Evolutionary conservation across 2,888 invertebrate species (phyloP), one percentile per base, ranked within the genome.

Genomic region (Acronicta psi): DNA sequence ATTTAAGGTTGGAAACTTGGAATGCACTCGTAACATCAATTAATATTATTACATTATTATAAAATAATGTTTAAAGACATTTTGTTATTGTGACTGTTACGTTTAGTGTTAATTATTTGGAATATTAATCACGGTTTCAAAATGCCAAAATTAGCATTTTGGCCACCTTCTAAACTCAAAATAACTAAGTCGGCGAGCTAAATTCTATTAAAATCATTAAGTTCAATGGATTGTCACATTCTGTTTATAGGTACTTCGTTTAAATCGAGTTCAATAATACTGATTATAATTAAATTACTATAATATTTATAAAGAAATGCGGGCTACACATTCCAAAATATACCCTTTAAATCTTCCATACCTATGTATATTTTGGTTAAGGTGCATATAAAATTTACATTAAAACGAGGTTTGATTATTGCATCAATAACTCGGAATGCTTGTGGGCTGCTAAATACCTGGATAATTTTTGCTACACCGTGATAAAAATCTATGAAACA

Each of bases 61-160:
- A n/a, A n/a, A 52, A 46, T 59, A 38, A 51, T 34, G 31, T 11
- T 17, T 29, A 20, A 46, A 70, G 16, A n/a, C 45, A 53, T 59
- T 59, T 31, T 41, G 38, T 59, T 37, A 53, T 59, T 50, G 36
- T 51, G n/a, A 56, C 57, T 50, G 37, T 51, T 54, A 54, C 16
- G 29, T 50, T 34, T 25, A 49, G 37, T 55, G 34, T 20, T 9
- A 17, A 20, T 14, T 17, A 54, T 20, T 72, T 20, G 17, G 53
- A 57, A 72, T 55, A 65, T 61, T 58, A 71, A 61, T 61, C 54
- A 47, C 41, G 72, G 79, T 83, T 82, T 77, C 55, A 53, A 82
- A 84, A 83, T 82, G 75, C 73, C 82, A 81, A 77, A 75, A 60
- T 66, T 62, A 40, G 57, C 62, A 72, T 70, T 73, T 60, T 65